Evolutionary conservation across 1,140 invertebrate genomes (phyloP).

Genomic region (Hirudo medicinalis): DNA sequence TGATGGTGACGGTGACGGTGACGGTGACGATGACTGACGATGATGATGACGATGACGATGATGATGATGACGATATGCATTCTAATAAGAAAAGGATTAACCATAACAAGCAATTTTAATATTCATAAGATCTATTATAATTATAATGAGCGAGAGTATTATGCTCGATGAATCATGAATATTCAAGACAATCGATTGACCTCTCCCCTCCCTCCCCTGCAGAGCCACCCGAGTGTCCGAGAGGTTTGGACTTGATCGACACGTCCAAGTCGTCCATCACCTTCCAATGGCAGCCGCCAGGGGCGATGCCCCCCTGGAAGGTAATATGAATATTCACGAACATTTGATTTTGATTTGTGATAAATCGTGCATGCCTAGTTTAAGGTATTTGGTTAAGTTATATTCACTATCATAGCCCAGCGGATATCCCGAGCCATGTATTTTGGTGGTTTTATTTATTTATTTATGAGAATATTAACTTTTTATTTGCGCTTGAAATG

Average conservation of each 20-base stretch:
- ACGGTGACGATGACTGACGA: no score
- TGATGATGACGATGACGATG: not conserved
- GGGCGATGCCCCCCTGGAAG: constrained; percentile 61
- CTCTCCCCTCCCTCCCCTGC: not conserved
- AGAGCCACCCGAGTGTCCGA: constrained; percentile 23
- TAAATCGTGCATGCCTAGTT: no score
- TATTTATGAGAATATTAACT: no score
- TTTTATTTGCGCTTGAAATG: no score
- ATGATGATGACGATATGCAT: not conserved
- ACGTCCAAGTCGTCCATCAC: constrained; percentile 54
- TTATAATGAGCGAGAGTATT: not conserved
- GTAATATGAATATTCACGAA: not conserved
- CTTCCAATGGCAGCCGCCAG: constrained; percentile 87
- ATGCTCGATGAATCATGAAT: not conserved
- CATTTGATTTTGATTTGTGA: not conserved
- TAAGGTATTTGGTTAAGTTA: no score
- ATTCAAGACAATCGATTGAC: not conserved
- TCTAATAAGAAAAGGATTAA: not conserved
- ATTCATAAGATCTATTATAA: not conserved
- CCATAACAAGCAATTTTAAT: not conserved
- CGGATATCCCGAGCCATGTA: no score
- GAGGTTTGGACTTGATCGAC: constrained; percentile 46
- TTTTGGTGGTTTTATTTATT: no score
- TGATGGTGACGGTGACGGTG: no score
- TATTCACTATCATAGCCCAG: no score